These are phyloP conservation scores for Brachyalestes nurse DNA, from an alignment of 2,797 vertebrate species.

Conservation along the genomic window DNA sequence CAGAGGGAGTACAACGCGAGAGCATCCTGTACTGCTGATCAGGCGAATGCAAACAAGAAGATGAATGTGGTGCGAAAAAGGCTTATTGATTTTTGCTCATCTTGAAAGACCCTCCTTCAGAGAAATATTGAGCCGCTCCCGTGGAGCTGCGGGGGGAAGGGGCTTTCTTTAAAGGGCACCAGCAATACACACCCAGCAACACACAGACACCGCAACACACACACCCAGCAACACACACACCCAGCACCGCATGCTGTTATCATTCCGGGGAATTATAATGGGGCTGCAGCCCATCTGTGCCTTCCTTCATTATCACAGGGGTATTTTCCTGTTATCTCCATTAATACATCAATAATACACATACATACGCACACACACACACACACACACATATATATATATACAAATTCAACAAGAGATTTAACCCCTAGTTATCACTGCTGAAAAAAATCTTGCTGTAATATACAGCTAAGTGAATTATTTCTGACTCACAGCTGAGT, in stretches of 20 bases:
- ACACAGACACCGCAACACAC: too few species aligned
- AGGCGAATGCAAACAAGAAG: conserved; percentile 71
- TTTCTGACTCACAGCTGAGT: too few species aligned
- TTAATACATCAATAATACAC: too few species aligned
- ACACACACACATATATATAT: too few species aligned
- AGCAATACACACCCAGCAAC: conserved; percentile 12
- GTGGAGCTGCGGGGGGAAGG: conserved; percentile 35
- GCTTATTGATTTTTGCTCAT: conserved; percentile 73
- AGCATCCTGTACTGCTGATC: conserved; percentile 67
- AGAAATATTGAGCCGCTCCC: conserved; percentile 67
- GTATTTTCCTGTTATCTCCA: too few species aligned
- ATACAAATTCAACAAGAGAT: too few species aligned
- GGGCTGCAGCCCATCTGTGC: background rate
- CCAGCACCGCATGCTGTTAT: background rate
- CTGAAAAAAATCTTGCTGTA: too few species aligned
- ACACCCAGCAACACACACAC: too few species aligned
- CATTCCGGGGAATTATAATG: conserved; percentile 6
- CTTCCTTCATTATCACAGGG: background rate
- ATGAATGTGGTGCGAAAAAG: conserved; percentile 70
- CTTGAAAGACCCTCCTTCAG: conserved; percentile 61
- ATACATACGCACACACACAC: too few species aligned
- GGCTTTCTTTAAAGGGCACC: conserved; percentile 67
- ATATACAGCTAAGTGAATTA: too few species aligned
- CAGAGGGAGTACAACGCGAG: conserved; percentile 53
- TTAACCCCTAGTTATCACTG: too few species aligned